Conservation (phyloP, 1,140 invertebrate species). For the Colletes latitarsis region DNA sequence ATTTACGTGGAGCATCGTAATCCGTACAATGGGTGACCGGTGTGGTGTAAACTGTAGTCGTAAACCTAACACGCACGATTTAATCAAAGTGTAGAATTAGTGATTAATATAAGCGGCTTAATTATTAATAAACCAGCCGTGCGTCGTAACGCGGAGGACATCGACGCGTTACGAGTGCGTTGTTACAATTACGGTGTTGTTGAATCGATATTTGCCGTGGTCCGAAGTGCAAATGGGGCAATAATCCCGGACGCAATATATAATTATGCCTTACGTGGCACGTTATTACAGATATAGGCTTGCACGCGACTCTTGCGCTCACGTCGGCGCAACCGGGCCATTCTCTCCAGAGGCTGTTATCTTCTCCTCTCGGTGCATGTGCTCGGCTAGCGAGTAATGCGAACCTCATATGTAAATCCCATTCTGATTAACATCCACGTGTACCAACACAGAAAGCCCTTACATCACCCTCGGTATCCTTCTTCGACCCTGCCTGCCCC, state of each 20-base stretch:
- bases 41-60: background rate
- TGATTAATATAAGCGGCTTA: background rate
- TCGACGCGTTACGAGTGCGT: background rate
- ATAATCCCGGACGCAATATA: conserved; percentile 61
- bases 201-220: conserved; percentile 55
- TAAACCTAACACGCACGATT: background rate
- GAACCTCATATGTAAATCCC: conserved; percentile 71
- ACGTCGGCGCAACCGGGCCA: conserved; percentile 24
- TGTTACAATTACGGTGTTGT: conserved; percentile 34
- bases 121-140: background rate
- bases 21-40: background rate
- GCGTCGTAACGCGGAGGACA: background rate
- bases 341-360: conserved; percentile 65
- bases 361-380: conserved; percentile 70
- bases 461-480: conserved; percentile 53
- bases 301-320: conserved; percentile 53
- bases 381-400: conserved; percentile 66
- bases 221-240: conserved; percentile 55
- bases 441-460: conserved; percentile 57
- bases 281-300: conserved; percentile 62
- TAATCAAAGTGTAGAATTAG: background rate
- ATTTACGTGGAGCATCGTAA: background rate
- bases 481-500: conserved; percentile 37
- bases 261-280: conserved; percentile 63
- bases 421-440: conserved; percentile 74